These are phyloP conservation scores for Papilio elwesi DNA, from an alignment of 2,888 invertebrate genomes.

Conservation along the genomic window DNA sequence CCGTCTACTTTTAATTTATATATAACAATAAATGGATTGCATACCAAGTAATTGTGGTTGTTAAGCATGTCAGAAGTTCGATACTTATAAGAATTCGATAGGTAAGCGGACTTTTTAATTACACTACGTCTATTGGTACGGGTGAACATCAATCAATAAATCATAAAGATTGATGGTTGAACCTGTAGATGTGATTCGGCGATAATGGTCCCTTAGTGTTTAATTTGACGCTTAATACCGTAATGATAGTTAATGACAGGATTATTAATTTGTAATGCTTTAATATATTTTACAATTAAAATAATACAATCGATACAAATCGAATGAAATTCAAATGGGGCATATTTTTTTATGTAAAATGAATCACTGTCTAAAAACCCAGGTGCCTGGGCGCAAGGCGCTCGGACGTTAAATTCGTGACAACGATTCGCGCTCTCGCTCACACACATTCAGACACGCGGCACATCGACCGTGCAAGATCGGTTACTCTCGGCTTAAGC, in stretches of 20 bases:
- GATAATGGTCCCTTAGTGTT: constrained; percentile 72
- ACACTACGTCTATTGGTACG: constrained; percentile 72
- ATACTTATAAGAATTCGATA: constrained; percentile 59
- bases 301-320: no score
- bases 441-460: no score
- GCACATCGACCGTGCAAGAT: no score
- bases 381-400: no score
- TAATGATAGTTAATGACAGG: constrained; percentile 11
- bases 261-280: neutral
- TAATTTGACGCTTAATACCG: constrained; percentile 80
- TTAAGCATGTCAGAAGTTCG: constrained; percentile 48
- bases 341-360: no score
- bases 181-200: constrained; percentile 73
- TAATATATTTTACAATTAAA: neutral
- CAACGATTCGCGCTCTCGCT: no score
- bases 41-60: constrained; percentile 45
- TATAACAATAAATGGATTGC: constrained; percentile 30
- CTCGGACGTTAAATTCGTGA: no score
- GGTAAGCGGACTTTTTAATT: constrained; percentile 72
- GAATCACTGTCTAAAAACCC: no score
- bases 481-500: no score
- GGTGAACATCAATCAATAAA: constrained; percentile 79
- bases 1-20: constrained; percentile 33
- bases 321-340: no score
- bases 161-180: constrained; percentile 78